Base-by-base conservation (phyloP, 2,113 vertebrate genomes). In the Coptodon rendalli region DNA sequence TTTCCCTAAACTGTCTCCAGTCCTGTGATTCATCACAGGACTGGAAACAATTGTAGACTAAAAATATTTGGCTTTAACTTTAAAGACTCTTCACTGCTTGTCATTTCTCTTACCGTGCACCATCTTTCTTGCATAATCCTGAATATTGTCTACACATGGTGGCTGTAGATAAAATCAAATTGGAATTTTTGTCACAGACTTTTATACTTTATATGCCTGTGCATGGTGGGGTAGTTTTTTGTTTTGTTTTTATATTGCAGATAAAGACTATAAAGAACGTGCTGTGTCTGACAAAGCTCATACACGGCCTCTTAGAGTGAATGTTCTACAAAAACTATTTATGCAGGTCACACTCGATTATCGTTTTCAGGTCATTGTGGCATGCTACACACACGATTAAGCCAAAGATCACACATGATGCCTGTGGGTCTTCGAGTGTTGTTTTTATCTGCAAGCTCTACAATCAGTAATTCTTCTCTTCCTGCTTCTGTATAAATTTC, bases 341-440 rank as follows among this genome's bases (percentile, higher is more conserved):
- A 87, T 90, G 87, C 73, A 13, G 59, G 17, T 82, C 91, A 73
- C 73, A 82, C 68, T 83, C 5, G 4, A 43, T 40, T 63, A n/a
- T 81, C 7, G 14, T 83, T 86, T 87, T 27, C 43, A 53, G 24
- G 61, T 87, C 7, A 1, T 19, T 31, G 31, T 73, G 59, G 54
- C 50, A 76, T n/a, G 52, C 80, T 85, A 2, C 45, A 5, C 5
- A 82, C 31, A 73, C 1, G 2, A 89, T 80, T 29, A 38, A 80
- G 48, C 53, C 81, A 34, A 80, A 81, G 52, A 87, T 91, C 85
- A 80, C 73, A 76, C 17, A 43, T 73, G 38, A 71, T 19, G 43
- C 83, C 27, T 40, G 31, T 27, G 24, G 73, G 73, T 82, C 52
- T 38, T 52, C 3, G 14, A 11, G 24, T 61, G 36, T 63, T 86